Evolutionary conservation across 2,113 vertebrate genomes (phyloP).

Genomic region (Hirundichthys speculiger): DNA sequence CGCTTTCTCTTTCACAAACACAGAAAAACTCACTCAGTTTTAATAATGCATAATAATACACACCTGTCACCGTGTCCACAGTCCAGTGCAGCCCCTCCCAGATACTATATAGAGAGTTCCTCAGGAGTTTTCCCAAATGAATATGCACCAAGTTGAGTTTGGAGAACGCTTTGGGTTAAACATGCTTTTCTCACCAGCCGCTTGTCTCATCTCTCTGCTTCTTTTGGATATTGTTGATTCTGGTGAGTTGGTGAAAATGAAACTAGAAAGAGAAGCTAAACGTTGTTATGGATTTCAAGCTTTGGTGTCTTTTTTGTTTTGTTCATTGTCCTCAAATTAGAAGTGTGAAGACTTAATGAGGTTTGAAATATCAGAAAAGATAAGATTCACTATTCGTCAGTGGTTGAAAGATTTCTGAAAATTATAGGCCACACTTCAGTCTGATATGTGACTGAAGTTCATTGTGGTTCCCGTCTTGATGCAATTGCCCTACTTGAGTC

Average conservation of each 20-base stretch:
- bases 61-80: background rate
- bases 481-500: too few species aligned
- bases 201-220: slow-evolving; percentile 40
- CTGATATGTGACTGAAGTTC: too few species aligned
- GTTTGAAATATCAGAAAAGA: too few species aligned
- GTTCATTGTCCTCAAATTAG: background rate
- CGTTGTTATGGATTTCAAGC: too few species aligned
- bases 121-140: background rate
- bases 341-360: background rate
- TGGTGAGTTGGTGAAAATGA: slow-evolving; percentile 58
- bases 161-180: background rate
- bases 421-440: too few species aligned
- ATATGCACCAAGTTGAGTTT: background rate
- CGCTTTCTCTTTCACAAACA: slow-evolving; percentile 1
- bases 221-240: slow-evolving; percentile 43
- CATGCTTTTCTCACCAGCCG: slow-evolving; percentile 42
- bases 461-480: too few species aligned
- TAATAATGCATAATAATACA: background rate
- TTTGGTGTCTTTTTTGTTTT: too few species aligned
- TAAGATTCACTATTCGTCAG: too few species aligned
- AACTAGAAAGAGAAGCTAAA: too few species aligned
- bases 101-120: slow-evolving; percentile 22
- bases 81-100: background rate
- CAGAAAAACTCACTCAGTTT: background rate
- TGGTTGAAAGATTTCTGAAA: too few species aligned